Evolutionary conservation across 1,140 invertebrate genomes (phyloP).

Genomic region (Pomacea maculata): DNA sequence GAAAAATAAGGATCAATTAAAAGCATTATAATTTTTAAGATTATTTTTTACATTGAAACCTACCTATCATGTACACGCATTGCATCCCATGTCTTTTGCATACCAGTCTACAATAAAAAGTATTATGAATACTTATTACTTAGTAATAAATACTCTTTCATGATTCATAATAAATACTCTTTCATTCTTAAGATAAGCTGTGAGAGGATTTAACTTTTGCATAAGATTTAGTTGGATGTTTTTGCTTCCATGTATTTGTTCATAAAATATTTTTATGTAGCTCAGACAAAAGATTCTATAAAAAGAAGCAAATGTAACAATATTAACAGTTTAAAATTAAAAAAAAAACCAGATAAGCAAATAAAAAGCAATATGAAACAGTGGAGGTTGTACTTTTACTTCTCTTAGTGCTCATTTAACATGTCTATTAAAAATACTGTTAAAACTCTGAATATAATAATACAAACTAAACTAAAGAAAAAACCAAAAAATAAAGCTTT

Average conservation of each 20-base stretch:
- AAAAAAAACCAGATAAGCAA: neutral
- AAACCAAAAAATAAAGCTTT: too few relatives aligned
- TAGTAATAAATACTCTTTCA: neutral
- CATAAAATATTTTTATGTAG: neutral
- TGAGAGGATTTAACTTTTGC: neutral
- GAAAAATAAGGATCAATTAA: too few relatives aligned
- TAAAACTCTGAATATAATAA: too few relatives aligned
- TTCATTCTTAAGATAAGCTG: too few relatives aligned
- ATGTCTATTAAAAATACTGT: too few relatives aligned
- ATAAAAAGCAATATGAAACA: neutral
- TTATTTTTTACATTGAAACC: too few relatives aligned
- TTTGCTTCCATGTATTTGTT: neutral
- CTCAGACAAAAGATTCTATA: neutral
- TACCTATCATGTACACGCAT: too few relatives aligned
- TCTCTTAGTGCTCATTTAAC: too few relatives aligned
- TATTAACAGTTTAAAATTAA: neutral
- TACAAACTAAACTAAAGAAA: too few relatives aligned
- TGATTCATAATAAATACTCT: neutral
- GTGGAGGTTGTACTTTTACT: neutral
- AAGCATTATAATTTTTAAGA: too few relatives aligned
- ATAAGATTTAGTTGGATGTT: neutral
- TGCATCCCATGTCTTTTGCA: too few relatives aligned
- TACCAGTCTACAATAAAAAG: too few relatives aligned
- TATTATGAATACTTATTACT: constrained; percentile 8
- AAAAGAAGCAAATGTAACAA: neutral